Percentiles rank a stretch among this genome's conserved stretches.
phyloP scores from a whole-genome alignment of 1,140 invertebrate genomes.

The Prorops nasuta region DNA sequence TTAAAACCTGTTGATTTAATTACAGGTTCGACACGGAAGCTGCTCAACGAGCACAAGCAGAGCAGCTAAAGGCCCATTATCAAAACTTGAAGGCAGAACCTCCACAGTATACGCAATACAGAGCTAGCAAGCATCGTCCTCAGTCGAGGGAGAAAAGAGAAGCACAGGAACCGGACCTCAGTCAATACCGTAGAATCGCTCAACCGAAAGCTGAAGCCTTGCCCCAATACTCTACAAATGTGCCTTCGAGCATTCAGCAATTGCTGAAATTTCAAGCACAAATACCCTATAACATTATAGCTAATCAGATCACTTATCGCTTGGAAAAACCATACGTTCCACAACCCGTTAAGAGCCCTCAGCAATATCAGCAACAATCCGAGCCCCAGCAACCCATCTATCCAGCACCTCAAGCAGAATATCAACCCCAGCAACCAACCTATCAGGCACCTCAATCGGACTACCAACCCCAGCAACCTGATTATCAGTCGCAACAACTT shows the following conservation, averaged over 20 bases:
- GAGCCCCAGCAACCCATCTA: slow-evolving; percentile 3
- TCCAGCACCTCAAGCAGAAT: slow-evolving; percentile 15
- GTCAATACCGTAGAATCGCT: slow-evolving; percentile 20
- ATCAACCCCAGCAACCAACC: slow-evolving; percentile 21
- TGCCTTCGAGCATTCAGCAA: slow-evolving; percentile 39
- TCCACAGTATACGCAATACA: not conserved
- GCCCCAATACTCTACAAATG: slow-evolving; percentile 47
- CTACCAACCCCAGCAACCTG: slow-evolving; percentile 12
- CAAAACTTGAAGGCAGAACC: slow-evolving; percentile 27
- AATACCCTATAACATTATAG: slow-evolving; percentile 49
- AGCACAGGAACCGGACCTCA: slow-evolving; percentile 1
- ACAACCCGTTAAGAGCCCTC: slow-evolving; percentile 28
- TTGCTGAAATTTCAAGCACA: slow-evolving; percentile 45
- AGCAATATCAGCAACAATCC: slow-evolving; percentile 7
- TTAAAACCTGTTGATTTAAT: not conserved
- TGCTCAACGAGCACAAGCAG: slow-evolving; percentile 28
- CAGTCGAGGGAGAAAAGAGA: slow-evolving; percentile 17
- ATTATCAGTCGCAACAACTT: not conserved
- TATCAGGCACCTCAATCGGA: slow-evolving; percentile 7
- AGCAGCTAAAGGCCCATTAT: slow-evolving; percentile 30
- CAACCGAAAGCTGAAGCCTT: slow-evolving; percentile 33
- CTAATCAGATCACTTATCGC: slow-evolving; percentile 40
- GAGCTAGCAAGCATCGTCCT: not conserved
- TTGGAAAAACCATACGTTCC: slow-evolving; percentile 48
- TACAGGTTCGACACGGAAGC: slow-evolving; percentile 35